Percentiles rank a stretch among this genome's conserved stretches.
These are phyloP conservation scores for Synanthedon vespiformis DNA, from an alignment of 2,888 invertebrate species.

Conservation along the genomic window DNA sequence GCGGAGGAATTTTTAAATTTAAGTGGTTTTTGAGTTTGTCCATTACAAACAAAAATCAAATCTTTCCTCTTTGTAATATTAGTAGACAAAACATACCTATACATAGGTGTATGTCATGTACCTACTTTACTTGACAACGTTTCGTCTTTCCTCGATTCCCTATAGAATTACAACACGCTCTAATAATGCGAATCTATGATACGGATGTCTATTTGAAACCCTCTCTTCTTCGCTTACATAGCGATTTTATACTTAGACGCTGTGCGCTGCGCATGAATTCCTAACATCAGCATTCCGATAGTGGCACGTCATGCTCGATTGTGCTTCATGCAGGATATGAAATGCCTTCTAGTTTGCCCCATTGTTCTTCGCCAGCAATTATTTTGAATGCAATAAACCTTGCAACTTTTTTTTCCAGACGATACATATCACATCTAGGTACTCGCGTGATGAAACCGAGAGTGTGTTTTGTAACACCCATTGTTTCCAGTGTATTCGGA, in stretches of 20 bases:
- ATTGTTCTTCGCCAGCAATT: constrained; percentile 22
- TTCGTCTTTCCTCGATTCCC: constrained; percentile 35
- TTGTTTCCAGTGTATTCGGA: constrained; percentile 34
- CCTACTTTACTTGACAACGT: constrained; percentile 27
- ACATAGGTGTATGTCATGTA: no score
- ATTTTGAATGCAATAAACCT: neutral
- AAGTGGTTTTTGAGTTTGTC: no score
- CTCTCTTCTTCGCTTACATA: constrained; percentile 4
- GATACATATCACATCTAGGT: constrained; percentile 28
- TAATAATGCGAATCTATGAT: constrained; percentile 13
- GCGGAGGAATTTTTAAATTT: no score
- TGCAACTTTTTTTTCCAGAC: constrained; percentile 8
- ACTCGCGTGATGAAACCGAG: constrained; percentile 39
- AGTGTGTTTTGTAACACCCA: constrained; percentile 48
- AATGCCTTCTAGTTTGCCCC: constrained; percentile 17
- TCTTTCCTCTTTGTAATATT: constrained; percentile 22
- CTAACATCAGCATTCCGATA: constrained; percentile 50
- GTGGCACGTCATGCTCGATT: constrained; percentile 48
- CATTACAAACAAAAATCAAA: no score
- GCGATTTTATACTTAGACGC: constrained; percentile 7
- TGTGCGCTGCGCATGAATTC: constrained; percentile 47
- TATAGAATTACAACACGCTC: constrained; percentile 34
- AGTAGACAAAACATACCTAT: no score
- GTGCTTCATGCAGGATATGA: constrained; percentile 38
- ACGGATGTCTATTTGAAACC: constrained; percentile 11